Evolutionary conservation across 2,113 vertebrate species (phyloP).

Genomic region (Gadus chalcogrammus): DNA sequence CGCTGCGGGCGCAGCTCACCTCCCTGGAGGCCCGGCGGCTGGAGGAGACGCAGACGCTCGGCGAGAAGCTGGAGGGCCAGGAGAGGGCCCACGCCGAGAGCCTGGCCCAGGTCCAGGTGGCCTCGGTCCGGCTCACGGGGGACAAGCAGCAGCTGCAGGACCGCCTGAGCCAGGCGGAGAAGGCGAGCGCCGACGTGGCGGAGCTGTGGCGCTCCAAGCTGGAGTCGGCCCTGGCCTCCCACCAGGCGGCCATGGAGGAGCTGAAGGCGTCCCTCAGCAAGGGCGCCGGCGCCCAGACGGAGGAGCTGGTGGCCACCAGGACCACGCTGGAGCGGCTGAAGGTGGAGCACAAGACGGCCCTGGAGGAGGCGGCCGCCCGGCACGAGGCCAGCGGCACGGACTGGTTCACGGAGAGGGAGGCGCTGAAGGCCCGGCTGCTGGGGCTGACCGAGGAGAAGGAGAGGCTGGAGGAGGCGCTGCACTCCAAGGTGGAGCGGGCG

Average conservation of each 20-base stretch:
- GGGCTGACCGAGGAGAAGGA: slow-evolving; percentile 82
- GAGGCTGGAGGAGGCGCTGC: slow-evolving; percentile 76
- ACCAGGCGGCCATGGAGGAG: slow-evolving; percentile 88
- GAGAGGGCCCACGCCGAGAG: slow-evolving; percentile 77
- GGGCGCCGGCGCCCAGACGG: slow-evolving; percentile 73
- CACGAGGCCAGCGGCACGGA: slow-evolving; percentile 68
- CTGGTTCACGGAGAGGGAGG: slow-evolving; percentile 70
- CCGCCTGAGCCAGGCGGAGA: slow-evolving; percentile 80
- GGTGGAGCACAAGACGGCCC: slow-evolving; percentile 73
- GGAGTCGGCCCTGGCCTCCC: slow-evolving; percentile 78
- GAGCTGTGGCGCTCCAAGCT: slow-evolving; percentile 87
- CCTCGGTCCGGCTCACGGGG: slow-evolving; percentile 75
- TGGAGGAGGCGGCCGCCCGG: slow-evolving; percentile 69
- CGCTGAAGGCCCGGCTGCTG: slow-evolving; percentile 70
- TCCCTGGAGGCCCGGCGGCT: slow-evolving; percentile 70
- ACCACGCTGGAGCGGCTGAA: slow-evolving; percentile 81
- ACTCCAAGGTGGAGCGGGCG: slow-evolving; percentile 78
- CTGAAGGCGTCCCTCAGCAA: slow-evolving; percentile 84
- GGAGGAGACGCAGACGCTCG: slow-evolving; percentile 70
- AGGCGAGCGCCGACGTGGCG: slow-evolving; percentile 78
- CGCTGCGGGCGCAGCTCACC: slow-evolving; percentile 82
- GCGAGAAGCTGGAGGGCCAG: slow-evolving; percentile 73
- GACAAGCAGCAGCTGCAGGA: slow-evolving; percentile 84
- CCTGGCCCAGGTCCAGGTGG: slow-evolving; percentile 70
- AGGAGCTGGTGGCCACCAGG: slow-evolving; percentile 81